Evolutionary conservation across 2,113 vertebrate genomes (phyloP).

Genomic region (Rostratula benghalensis): DNA sequence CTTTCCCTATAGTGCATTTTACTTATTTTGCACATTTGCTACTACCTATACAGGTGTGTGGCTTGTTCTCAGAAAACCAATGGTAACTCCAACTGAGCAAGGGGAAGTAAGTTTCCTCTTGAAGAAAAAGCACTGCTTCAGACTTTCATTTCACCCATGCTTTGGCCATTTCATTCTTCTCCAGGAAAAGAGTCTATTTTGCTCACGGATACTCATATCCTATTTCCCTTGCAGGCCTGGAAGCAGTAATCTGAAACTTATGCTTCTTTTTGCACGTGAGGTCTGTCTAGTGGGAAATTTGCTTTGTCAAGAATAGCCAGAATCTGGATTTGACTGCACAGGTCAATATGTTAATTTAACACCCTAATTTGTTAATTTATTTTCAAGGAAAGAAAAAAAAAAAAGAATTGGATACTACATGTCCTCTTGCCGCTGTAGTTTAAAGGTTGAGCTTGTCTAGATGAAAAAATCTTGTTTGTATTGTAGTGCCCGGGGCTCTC

Average conservation of each 20-base stretch:
- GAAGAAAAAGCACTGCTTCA: not conserved
- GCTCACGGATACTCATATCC: not conserved
- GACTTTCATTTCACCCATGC: not conserved
- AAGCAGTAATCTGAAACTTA: not conserved
- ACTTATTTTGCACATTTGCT: not conserved
- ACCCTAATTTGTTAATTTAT: not conserved
- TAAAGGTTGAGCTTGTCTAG: not conserved
- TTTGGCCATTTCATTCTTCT: not conserved
- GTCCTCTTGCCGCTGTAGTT: not conserved
- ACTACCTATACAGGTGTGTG: fast-evolving
- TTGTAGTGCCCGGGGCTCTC: not conserved
- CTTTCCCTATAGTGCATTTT: not conserved
- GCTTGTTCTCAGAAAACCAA: not conserved
- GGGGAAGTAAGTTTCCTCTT: not conserved
- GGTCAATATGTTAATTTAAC: not conserved
- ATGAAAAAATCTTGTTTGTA: not conserved
- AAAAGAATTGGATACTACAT: not conserved
- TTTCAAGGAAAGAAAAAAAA: not conserved
- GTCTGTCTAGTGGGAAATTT: not conserved
- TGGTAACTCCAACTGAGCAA: not conserved
- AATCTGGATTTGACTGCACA: not conserved
- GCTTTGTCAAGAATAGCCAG: not conserved
- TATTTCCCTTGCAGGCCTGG: not conserved
- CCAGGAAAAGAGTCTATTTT: not conserved
- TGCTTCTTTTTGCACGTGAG: not conserved